phyloP scores from a whole-genome alignment of 1,140 invertebrate species.

The Pissodes strobi region DNA sequence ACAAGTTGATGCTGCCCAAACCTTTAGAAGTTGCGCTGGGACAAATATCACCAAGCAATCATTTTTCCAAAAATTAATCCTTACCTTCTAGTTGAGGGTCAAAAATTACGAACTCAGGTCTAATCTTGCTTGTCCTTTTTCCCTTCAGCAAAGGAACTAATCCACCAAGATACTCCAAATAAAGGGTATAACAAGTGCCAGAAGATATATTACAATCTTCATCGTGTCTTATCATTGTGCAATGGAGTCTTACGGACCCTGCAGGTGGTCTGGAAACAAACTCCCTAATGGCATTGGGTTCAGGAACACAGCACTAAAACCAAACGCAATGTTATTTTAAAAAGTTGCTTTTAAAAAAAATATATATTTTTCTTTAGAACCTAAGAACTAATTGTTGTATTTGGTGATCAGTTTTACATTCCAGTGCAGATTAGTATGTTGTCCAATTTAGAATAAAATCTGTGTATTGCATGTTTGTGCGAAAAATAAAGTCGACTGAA shows the following conservation, averaged over 20 bases:
- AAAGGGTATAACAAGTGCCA: conserved; percentile 90
- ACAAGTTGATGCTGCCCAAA: too few species aligned
- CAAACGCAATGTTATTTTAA: too few species aligned
- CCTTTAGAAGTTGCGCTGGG: too few species aligned
- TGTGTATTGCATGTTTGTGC: too few species aligned
- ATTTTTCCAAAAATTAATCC: conserved; percentile 32
- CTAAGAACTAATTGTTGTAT: conserved; percentile 10
- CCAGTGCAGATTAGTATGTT: too few species aligned
- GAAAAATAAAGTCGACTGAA: too few species aligned
- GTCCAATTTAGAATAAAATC: too few species aligned
- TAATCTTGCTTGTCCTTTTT: conserved; percentile 92
- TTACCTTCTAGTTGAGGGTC: conserved; percentile 85
- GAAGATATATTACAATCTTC: conserved; percentile 70
- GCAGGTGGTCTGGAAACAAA: conserved; percentile 92
- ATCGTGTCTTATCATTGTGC: conserved; percentile 94
- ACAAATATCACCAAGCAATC: too few species aligned
- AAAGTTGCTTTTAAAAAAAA: neutral
- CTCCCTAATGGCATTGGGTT: conserved; percentile 81
- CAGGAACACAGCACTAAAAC: conserved; percentile 90
- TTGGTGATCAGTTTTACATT: neutral
- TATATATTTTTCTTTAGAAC: neutral
- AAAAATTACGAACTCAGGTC: conserved; percentile 98
- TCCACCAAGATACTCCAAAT: conserved; percentile 95
- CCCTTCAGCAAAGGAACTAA: conserved; percentile 95
- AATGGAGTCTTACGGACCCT: conserved; percentile 83